Evolutionary conservation across 2,113 vertebrate species (phyloP).

Genomic region (Poeciliopsis retropinna): DNA sequence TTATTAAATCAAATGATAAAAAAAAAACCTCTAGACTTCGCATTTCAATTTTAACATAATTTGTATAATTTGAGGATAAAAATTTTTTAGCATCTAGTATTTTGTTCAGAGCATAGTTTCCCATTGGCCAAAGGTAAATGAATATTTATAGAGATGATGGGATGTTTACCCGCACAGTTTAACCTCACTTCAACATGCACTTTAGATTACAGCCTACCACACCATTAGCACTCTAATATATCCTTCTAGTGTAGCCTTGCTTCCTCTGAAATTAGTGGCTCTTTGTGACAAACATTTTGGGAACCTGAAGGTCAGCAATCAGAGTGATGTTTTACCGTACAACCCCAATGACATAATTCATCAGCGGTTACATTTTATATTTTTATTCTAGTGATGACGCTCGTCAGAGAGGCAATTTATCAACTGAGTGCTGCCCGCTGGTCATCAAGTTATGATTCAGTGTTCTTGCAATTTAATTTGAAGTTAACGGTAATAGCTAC

Average conservation of each 20-base stretch:
- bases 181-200: not conserved
- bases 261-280: not conserved
- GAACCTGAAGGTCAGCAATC: conserved; percentile 5
- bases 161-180: conserved; percentile 18
- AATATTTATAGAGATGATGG: conserved; percentile 18
- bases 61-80: too few species aligned
- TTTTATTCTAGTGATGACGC: conserved; percentile 10
- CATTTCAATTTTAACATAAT: too few species aligned
- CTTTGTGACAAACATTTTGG: conserved; percentile 1
- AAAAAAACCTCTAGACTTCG: too few species aligned
- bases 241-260: not conserved
- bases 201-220: conserved; percentile 28
- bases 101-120: conserved; percentile 6
- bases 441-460: conserved; percentile 29
- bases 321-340: not conserved
- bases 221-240: conserved; percentile 27
- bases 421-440: conserved; percentile 19
- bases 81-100: not conserved
- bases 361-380: not conserved
- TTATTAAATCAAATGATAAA: too few species aligned
- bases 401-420: conserved; percentile 1
- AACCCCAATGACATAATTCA: not conserved
- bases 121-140: conserved; percentile 49
- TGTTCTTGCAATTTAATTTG: conserved; percentile 38
- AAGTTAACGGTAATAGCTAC: conserved; percentile 37